Percentiles rank a stretch among this genome's conserved stretches.
Evolutionary conservation across 2,113 vertebrate species (phyloP).

Genomic region (Noturus placidus): DNA sequence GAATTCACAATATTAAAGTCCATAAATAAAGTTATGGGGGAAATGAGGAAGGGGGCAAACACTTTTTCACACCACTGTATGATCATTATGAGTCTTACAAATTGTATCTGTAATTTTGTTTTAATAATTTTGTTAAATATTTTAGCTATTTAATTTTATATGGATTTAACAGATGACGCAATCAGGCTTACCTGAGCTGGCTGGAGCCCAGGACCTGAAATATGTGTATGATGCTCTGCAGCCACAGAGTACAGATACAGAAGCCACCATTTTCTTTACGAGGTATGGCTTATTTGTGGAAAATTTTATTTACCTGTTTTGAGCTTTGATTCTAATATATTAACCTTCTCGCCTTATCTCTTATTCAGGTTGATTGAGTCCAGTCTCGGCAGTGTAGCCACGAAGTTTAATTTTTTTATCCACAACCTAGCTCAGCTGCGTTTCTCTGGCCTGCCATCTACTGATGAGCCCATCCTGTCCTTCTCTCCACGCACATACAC

Average conservation of each 20-base stretch:
- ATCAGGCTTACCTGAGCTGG: slow-evolving; percentile 92
- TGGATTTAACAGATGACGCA: slow-evolving; percentile 83
- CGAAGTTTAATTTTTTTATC: slow-evolving; percentile 99
- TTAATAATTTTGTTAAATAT: background rate
- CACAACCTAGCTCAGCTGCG: slow-evolving; percentile 95
- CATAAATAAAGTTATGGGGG: too few relatives aligned
- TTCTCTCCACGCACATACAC: slow-evolving; percentile 94
- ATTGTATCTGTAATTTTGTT: background rate
- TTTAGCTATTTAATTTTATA: background rate
- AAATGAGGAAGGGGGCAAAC: too few relatives aligned
- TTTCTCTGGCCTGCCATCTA: slow-evolving; percentile 92
- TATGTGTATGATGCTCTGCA: slow-evolving; percentile 96
- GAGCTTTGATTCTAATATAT: background rate
- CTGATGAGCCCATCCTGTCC: slow-evolving; percentile 92
- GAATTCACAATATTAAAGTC: too few relatives aligned
- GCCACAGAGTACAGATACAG: slow-evolving; percentile 91
- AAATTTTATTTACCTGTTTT: background rate
- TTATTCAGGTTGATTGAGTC: slow-evolving; percentile 89
- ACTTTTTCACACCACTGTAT: too few relatives aligned
- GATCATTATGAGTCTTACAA: background rate
- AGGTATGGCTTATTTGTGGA: slow-evolving; percentile 72
- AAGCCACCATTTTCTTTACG: slow-evolving; percentile 97
- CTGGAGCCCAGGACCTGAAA: slow-evolving; percentile 87
- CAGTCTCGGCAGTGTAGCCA: slow-evolving; percentile 94
- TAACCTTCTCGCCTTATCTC: slow-evolving; percentile 5